Evolutionary conservation across 2,797 vertebrate genomes (phyloP).

Genomic region (Loriculus beryllinus): DNA sequence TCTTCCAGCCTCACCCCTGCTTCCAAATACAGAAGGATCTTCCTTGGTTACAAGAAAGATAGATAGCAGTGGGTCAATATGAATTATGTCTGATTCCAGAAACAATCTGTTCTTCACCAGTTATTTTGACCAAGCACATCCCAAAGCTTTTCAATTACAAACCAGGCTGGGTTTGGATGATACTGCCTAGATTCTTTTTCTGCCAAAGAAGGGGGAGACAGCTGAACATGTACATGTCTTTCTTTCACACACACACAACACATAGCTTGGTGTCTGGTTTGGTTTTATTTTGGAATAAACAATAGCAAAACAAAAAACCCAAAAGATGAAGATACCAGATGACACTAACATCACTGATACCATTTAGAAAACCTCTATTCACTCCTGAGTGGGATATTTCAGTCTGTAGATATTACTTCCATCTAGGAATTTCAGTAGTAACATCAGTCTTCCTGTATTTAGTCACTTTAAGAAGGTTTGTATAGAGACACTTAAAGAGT

Average conservation of each 20-base stretch:
- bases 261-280: background rate
- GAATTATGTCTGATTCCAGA: background rate
- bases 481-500: background rate
- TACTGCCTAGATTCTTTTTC: background rate
- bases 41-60: background rate
- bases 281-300: background rate
- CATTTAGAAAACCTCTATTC: background rate
- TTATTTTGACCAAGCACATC: background rate
- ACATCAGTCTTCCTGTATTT: background rate
- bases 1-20: background rate
- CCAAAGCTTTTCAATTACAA: background rate
- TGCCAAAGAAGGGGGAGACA: background rate
- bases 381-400: background rate
- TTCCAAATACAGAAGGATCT: background rate
- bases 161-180: background rate
- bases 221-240: background rate
- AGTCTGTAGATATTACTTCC: background rate
- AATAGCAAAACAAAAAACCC: background rate
- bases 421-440: background rate
- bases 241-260: background rate
- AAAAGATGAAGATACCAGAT: background rate
- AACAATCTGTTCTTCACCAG: background rate
- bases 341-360: background rate
- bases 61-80: background rate
- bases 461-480: background rate